These are phyloP conservation scores for Tribolium madens DNA, from an alignment of 1,140 invertebrate species.

Conservation along the genomic window DNA sequence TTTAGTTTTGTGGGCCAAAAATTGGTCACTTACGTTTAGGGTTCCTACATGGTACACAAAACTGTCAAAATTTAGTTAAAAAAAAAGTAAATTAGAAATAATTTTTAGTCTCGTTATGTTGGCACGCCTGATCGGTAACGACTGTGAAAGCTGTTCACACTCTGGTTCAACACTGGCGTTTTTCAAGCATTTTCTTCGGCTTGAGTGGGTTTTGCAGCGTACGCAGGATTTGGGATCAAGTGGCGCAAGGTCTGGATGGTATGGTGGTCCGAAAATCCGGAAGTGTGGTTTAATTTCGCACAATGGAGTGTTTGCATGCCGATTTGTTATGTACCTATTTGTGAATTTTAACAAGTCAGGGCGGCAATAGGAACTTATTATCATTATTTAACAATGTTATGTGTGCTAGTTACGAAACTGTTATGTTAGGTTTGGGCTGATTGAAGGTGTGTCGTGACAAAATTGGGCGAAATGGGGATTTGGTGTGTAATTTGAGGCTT, in stretches of 20 bases:
- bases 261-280: background rate
- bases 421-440: background rate
- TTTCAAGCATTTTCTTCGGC: conserved; percentile 9
- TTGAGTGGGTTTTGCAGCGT: background rate
- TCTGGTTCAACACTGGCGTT: conserved; percentile 7
- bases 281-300: background rate
- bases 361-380: conserved; percentile 27
- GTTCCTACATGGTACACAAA: background rate
- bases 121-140: conserved; percentile 37
- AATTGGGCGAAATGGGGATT: background rate
- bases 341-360: background rate
- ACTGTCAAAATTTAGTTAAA: background rate
- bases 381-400: conserved; percentile 18
- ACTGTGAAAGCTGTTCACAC: conserved; percentile 42
- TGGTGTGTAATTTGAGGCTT: background rate
- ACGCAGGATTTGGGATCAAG: conserved; percentile 1
- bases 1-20: background rate
- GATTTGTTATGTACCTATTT: conserved; percentile 2
- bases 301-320: background rate
- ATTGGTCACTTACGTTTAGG: background rate
- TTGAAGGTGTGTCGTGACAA: background rate
- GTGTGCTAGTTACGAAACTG: conserved; percentile 4
- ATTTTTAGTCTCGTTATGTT: conserved; percentile 6
- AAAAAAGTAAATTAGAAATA: background rate
- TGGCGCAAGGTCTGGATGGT: conserved; percentile 4